Base-by-base conservation (phyloP, 1,140 invertebrate genomes). In the Subanguina moxae region DNA sequence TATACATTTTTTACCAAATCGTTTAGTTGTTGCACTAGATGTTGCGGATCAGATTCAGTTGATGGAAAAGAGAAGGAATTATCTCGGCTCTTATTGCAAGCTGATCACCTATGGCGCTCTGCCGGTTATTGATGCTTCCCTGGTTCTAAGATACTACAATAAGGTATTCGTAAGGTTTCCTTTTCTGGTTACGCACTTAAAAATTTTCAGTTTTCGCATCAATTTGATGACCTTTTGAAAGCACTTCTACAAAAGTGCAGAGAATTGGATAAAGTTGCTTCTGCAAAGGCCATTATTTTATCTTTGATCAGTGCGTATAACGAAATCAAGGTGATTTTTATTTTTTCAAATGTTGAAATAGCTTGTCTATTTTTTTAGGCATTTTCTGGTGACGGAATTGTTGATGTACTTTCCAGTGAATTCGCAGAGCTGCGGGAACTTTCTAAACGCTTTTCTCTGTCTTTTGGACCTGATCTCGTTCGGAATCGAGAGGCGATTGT, bases 161-260 rank as follows among this genome's bases (percentile, higher is more conserved):
- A 95, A 93, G 86, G 90, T 91, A 83, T 38, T 3, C 11, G 32
- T 11, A 38, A n/a, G n/a, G n/a, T n/a, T n/a, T n/a, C n/a, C n/a
- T n/a, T n/a, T n/a, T n/a, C n/a, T n/a, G n/a, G n/a, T n/a, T n/a
- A n/a, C n/a, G n/a, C n/a, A n/a, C n/a, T n/a, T n/a, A n/a, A n/a
- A n/a, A n/a, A n/a, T 56, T 56, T 56, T 84, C 83, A 91, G 88
- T 95, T 92, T 83, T 97, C 95, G 82, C 94, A 94, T 83, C 93
- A 97, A 83, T 98, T 96, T 86, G 95, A 95, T n/a, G 95, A 98
- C 83, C 98, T 99, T 62, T 96, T 99, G 62, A 98, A 98, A 86
- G 89, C 90, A 11, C 95, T 94, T 0, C 85, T 99, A 73, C 90
- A 91, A 62, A 97, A 97, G 85, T 91, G 92, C 0, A 86, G 94